Conservation (phyloP, 2,888 invertebrate species). For the Hartigia nigra region DNA sequence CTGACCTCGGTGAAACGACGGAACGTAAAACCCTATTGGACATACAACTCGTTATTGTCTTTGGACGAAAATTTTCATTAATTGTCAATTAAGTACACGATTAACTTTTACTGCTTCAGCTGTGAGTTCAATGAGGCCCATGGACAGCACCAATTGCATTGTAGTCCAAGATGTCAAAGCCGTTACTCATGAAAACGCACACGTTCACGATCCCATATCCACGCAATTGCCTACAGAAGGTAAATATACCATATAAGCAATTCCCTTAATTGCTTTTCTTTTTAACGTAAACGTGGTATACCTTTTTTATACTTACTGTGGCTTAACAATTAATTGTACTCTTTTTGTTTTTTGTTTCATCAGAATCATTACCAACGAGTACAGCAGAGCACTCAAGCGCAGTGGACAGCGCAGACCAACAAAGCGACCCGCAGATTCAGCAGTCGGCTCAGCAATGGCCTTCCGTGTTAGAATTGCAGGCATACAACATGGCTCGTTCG, state of each 20-base stretch:
- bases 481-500: conserved; percentile 85
- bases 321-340: too few relatives aligned
- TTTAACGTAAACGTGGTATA: conserved; percentile 12
- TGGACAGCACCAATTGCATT: conserved; percentile 90
- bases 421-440: conserved; percentile 73
- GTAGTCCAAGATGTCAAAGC: conserved; percentile 90
- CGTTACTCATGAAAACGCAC: conserved; percentile 86
- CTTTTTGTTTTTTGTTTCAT: too few relatives aligned
- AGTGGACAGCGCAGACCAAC: conserved; percentile 69
- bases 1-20: fast-evolving
- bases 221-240: conserved; percentile 79
- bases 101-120: conserved; percentile 73
- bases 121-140: conserved; percentile 90
- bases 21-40: not conserved
- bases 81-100: not conserved
- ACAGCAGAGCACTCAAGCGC: conserved; percentile 76
- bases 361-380: conserved; percentile 81
- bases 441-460: conserved; percentile 84
- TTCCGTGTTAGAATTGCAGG: conserved; percentile 81
- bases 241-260: conserved; percentile 55
- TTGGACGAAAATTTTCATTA: not conserved
- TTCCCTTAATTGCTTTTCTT: conserved; percentile 17
- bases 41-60: not conserved
- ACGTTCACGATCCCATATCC: conserved; percentile 77
- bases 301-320: too few relatives aligned